phyloP scores from a whole-genome alignment of 1,140 invertebrate genomes.

The Pentalonia nigronervosa region DNA sequence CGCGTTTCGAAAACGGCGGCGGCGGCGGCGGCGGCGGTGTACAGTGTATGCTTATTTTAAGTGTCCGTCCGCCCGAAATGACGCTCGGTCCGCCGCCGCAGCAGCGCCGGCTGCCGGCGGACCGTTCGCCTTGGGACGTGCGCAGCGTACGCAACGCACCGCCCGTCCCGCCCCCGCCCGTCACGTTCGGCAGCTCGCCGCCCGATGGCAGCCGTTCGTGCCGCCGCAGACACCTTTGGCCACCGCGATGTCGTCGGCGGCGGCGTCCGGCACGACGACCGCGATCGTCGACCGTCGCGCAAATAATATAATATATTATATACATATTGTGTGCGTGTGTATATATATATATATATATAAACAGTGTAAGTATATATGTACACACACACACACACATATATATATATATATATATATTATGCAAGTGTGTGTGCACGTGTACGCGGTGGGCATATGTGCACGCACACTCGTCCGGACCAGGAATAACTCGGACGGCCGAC shows the following conservation, averaged over 20 bases:
- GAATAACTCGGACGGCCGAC: constrained; percentile 35
- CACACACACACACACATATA: not conserved
- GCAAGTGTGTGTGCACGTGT: not conserved
- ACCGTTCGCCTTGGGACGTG: constrained; percentile 28
- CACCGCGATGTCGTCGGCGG: not conserved
- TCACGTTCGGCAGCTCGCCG: not conserved
- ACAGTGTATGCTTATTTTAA: constrained; percentile 49
- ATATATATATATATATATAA: not conserved
- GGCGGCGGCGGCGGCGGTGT: not conserved
- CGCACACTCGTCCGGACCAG: constrained; percentile 1
- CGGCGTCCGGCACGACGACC: not conserved
- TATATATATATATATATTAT: not conserved
- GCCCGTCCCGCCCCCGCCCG: not conserved
- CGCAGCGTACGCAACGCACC: not conserved
- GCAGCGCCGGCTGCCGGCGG: constrained; percentile 9
- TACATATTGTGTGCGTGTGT: not conserved
- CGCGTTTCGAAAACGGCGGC: constrained; percentile 42
- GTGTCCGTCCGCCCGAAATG: constrained; percentile 31
- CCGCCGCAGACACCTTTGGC: constrained; percentile 1
- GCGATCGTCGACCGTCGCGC: not conserved
- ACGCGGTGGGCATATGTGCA: not conserved
- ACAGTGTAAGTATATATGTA: not conserved
- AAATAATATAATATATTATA: not conserved
- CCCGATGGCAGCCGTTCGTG: not conserved
- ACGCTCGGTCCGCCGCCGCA: constrained; percentile 40